A percentile compares a stretch with the other conserved stretches of the same genome.
Evolutionary conservation across 2,888 invertebrate species (phyloP).

Genomic region (Dorcus parallelipipedus): DNA sequence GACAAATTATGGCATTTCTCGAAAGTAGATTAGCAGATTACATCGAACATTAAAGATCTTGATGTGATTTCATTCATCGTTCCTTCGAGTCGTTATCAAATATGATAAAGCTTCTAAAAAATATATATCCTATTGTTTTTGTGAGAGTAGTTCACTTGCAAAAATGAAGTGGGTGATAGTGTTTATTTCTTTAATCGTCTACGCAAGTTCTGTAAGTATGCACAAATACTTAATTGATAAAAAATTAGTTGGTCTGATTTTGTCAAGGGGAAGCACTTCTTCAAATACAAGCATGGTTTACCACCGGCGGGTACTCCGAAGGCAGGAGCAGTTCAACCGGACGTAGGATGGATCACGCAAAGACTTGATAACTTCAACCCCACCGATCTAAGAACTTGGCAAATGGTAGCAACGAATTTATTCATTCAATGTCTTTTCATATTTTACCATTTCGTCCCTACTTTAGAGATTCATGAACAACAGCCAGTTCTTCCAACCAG

Average conservation of each 20-base stretch:
- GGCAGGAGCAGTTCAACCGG: background rate
- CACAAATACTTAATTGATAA: too few species aligned
- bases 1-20: too few species aligned
- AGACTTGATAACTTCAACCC: slow-evolving; percentile 55
- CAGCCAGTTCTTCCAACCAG: slow-evolving; percentile 47
- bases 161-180: background rate
- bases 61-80: too few species aligned
- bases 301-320: background rate
- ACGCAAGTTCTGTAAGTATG: too few species aligned
- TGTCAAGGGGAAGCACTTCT: background rate
- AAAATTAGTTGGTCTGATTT: too few species aligned
- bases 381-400: slow-evolving; percentile 51
- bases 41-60: too few species aligned
- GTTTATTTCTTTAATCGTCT: background rate
- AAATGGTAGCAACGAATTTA: slow-evolving; percentile 47
- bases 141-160: too few species aligned
- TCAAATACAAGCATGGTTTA: background rate
- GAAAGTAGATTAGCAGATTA: too few species aligned
- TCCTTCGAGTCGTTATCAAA: too few species aligned
- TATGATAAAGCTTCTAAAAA: too few species aligned
- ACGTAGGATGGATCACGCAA: slow-evolving; percentile 32
- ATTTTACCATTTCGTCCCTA: background rate
- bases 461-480: slow-evolving; percentile 55
- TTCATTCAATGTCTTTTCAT: slow-evolving; percentile 3
- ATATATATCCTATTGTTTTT: too few species aligned